Base-by-base conservation (phyloP, 2,888 invertebrate species). In the Xanthostigma xanthostigma region DNA sequence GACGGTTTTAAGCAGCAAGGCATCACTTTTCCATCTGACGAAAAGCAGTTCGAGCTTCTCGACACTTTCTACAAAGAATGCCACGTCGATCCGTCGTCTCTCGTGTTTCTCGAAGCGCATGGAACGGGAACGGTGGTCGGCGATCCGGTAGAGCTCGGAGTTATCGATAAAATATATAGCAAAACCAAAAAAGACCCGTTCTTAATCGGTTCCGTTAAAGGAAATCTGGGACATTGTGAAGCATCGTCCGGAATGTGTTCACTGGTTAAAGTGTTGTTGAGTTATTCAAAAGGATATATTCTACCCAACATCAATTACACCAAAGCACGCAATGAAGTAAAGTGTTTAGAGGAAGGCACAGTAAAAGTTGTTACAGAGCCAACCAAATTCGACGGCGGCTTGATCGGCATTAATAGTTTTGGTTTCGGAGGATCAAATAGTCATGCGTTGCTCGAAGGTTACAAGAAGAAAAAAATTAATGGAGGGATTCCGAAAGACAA, bases 141-240 rank as follows among this genome's bases (percentile, higher is more conserved):
- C 12, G 96, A 96, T 68, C 93, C 94, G 0, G 91, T 93, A 63
- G 96, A 96, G 66, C 71, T 91, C 49, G 72, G 79, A 55, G 86
- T 90, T 0, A 79, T 96, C 45, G 84, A 87, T 44, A 81, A 81
- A 55, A 76, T 87, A 35, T 80, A 92, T 62, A 85, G 86, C 59
- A 73, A 75, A 5, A 78, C 78, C 17, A 74, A 92, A 12, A 77
- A 73, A 0, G 79, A 76, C 0, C 84, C 94, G 0, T 73, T 94
- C 0, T 67, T 78, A 44, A 84, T 96, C 50, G 95, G 95, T 2
- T 90, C 94, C 0, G 81, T 93, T 36, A 96, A 96, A 63, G 92
- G 93, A 0, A 96, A 94, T 66, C 74, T 94, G 64, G 96, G 96
- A 0, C 96, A 96, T 65, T 78, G 88, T 0, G 96, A 96, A 62